A percentile compares a stretch with the other conserved stretches of the same genome.
Conservation (phyloP, 2,888 invertebrate species). For the Phanerotoma sp. region DNA sequence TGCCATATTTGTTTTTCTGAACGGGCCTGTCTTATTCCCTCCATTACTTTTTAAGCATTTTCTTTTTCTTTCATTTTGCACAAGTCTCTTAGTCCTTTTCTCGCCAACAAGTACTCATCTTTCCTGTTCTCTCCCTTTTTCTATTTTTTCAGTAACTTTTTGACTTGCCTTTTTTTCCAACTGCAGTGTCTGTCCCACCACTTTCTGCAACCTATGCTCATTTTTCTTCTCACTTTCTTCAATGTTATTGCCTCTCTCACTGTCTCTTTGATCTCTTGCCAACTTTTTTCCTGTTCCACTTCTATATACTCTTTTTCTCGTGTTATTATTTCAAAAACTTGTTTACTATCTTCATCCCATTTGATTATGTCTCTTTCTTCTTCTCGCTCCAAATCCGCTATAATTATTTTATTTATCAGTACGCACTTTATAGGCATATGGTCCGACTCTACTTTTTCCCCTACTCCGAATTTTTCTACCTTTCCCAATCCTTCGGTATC, state of each 20-base stretch:
- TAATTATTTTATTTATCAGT: not conserved
- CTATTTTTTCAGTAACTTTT: not conserved
- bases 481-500: not conserved
- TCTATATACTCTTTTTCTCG: not conserved
- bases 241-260: not conserved
- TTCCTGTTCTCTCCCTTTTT: not conserved
- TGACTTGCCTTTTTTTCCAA: no score
- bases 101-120: not conserved
- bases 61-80: not conserved
- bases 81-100: not conserved
- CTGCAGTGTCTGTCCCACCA: constrained; percentile 3
- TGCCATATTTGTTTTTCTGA: constrained; percentile 14
- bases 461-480: not conserved
- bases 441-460: constrained; percentile 9
- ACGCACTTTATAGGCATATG: not conserved
- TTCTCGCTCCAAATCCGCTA: not conserved
- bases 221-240: not conserved
- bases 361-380: not conserved
- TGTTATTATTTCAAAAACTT: no score
- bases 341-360: not conserved
- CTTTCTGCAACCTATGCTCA: not conserved
- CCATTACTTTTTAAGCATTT: not conserved
- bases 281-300: not conserved
- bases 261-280: not conserved
- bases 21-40: not conserved